Conservation (phyloP, 2,888 invertebrate species). For the Tipula confusa region DNA sequence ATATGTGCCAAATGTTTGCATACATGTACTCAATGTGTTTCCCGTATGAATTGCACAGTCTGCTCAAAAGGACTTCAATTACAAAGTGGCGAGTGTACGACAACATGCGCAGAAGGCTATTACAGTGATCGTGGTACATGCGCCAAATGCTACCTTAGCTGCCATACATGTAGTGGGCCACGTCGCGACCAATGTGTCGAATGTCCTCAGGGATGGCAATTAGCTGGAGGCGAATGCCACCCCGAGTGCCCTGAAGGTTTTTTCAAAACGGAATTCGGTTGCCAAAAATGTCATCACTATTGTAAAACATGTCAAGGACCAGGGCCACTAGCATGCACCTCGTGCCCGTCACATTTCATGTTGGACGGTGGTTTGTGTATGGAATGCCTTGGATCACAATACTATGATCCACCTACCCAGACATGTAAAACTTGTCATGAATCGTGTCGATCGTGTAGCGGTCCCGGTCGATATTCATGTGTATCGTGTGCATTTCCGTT, state of each 20-base stretch:
- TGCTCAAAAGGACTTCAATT: slow-evolving; percentile 72
- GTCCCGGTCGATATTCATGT: slow-evolving; percentile 65
- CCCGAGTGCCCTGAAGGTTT: slow-evolving; percentile 83
- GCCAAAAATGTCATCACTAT: slow-evolving; percentile 84
- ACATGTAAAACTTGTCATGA: slow-evolving; percentile 64
- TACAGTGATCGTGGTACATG: slow-evolving; percentile 82
- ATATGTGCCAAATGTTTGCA: slow-evolving; percentile 75
- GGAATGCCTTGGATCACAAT: slow-evolving; percentile 70
- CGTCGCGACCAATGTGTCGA: slow-evolving; percentile 79
- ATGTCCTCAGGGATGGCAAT: slow-evolving; percentile 74
- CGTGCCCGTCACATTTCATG: slow-evolving; percentile 69
- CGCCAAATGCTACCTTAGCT: slow-evolving; percentile 77
- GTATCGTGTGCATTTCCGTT: slow-evolving; percentile 62
- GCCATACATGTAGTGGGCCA: slow-evolving; percentile 80
- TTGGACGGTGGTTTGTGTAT: slow-evolving; percentile 69
- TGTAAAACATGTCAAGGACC: slow-evolving; percentile 81
- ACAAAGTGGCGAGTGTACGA: slow-evolving; percentile 77
- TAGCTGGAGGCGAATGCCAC: slow-evolving; percentile 79
- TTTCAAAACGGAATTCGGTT: slow-evolving; percentile 75
- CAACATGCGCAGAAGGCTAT: slow-evolving; percentile 73
- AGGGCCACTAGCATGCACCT: slow-evolving; percentile 68
- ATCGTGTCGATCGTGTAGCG: slow-evolving; percentile 64
- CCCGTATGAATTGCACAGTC: slow-evolving; percentile 73
- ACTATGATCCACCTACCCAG: slow-evolving; percentile 64
- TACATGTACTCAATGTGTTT: slow-evolving; percentile 72